These are phyloP conservation scores for Sander lucioperca DNA, from an alignment of 2,113 vertebrate species.

Conservation along the genomic window DNA sequence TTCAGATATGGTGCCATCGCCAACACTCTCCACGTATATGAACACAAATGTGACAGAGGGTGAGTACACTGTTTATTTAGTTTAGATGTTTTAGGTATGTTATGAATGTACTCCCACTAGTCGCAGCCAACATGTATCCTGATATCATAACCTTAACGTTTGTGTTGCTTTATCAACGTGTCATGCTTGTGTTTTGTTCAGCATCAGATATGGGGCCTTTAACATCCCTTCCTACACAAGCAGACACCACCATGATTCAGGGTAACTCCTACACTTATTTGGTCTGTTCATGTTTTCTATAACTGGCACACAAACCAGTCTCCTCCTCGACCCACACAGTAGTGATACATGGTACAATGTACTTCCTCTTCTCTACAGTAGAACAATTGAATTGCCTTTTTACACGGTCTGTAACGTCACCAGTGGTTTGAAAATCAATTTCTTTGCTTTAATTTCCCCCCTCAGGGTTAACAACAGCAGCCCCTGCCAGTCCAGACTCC, in stretches of 20 bases:
- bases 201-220: conserved; percentile 15
- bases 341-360: not conserved
- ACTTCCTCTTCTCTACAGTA: not conserved
- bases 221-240: conserved; percentile 42
- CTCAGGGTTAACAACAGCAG: conserved; percentile 66
- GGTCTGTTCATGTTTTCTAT: not conserved
- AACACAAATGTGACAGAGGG: conserved; percentile 41
- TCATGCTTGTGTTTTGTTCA: conserved; percentile 24
- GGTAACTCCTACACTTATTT: conserved; percentile 57
- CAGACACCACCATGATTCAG: conserved; percentile 54
- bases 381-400: not conserved
- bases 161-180: conserved; percentile 14
- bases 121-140: not conserved
- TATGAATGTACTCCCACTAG: not conserved
- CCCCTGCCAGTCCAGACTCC: conserved; percentile 43
- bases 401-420: not conserved
- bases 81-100: not conserved
- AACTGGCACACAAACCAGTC: not conserved
- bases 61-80: conserved; percentile 35
- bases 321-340: not conserved
- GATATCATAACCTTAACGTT: not conserved
- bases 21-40: conserved; percentile 5
- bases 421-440: not conserved
- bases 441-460: not conserved
- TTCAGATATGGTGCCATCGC: conserved; percentile 20